Percentiles rank a stretch among this genome's conserved stretches.
Conservation (phyloP, 2,113 vertebrate genomes). For the Anseranas semipalmata region DNA sequence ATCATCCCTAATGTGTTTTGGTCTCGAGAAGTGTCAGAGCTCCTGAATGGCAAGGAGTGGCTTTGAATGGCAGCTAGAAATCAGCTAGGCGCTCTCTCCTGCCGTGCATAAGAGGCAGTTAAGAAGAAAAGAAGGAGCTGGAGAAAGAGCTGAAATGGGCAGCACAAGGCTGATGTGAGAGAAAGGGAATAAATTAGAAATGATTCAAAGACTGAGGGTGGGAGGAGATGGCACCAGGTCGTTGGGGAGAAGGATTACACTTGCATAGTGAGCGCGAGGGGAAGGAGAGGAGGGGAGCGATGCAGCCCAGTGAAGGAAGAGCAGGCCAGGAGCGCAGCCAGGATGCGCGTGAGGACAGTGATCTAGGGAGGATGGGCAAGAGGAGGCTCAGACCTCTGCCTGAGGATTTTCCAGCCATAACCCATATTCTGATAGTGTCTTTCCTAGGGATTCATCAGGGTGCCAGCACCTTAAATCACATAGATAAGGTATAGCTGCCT, state of each 20-base stretch:
- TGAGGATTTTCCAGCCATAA: not conserved
- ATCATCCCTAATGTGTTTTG: not conserved
- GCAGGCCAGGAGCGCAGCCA: rapidly evolving
- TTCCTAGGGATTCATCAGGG: not conserved
- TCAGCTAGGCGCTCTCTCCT: not conserved
- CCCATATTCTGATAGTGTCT: not conserved
- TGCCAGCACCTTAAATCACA: not conserved
- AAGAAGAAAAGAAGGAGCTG: not conserved
- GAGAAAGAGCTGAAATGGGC: not conserved
- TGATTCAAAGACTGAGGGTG: rapidly evolving
- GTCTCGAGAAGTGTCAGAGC: not conserved
- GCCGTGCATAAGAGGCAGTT: not conserved
- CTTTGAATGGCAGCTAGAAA: not conserved
- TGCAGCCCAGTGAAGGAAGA: rapidly evolving
- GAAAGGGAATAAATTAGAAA: not conserved
- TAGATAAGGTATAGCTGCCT: not conserved
- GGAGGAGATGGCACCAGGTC: not conserved
- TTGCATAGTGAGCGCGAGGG: rapidly evolving
- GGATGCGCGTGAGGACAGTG: not conserved
- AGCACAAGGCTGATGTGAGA: not conserved
- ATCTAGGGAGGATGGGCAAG: not conserved
- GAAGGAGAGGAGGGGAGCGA: not conserved
- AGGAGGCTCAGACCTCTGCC: not conserved
- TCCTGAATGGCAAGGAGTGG: not conserved
- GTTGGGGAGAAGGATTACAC: not conserved